A percentile compares a stretch with the other conserved stretches of the same genome.
phyloP scores from a whole-genome alignment of 2,797 vertebrate genomes.

The Choloepus didactylus region DNA sequence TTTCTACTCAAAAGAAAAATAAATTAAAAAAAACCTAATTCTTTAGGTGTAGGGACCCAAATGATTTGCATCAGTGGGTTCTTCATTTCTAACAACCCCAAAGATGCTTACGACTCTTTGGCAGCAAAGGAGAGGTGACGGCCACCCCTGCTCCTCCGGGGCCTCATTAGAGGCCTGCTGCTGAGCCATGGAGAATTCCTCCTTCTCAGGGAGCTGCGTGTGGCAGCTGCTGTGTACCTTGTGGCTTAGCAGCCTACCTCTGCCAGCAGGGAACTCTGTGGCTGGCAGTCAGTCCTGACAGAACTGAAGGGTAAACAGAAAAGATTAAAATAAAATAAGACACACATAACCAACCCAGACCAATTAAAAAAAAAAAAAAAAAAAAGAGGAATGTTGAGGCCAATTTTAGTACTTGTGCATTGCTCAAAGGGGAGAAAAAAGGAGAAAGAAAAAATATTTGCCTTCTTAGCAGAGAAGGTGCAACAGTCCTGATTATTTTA shows the following conservation, averaged over 20 bases:
- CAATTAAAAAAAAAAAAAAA: background rate
- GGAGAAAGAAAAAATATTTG: background rate
- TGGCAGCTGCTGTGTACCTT: background rate
- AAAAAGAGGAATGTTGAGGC: background rate
- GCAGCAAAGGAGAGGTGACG: background rate
- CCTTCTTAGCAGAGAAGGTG: background rate
- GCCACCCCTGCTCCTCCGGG: conserved; percentile 49
- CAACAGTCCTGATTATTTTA: background rate
- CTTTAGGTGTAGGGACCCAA: background rate
- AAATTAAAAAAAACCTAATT: background rate
- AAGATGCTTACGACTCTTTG: conserved; percentile 43
- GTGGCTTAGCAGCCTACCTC: background rate
- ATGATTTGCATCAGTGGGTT: conserved; percentile 18
- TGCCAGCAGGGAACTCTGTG: conserved; percentile 58
- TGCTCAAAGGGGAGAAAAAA: background rate
- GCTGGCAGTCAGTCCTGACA: conserved; percentile 36
- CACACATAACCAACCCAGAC: background rate
- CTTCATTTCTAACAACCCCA: conserved; percentile 24
- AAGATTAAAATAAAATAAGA: conserved; percentile 54
- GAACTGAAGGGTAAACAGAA: conserved; percentile 7
- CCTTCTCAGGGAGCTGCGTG: background rate
- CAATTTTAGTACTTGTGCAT: background rate
- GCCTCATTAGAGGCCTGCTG: conserved; percentile 71
- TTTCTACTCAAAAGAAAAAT: background rate
- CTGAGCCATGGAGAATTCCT: background rate